Percentiles rank a stretch among this genome's conserved stretches.
phyloP scores from a whole-genome alignment of 2,113 vertebrate genomes.

The Lucifuga dentata region DNA sequence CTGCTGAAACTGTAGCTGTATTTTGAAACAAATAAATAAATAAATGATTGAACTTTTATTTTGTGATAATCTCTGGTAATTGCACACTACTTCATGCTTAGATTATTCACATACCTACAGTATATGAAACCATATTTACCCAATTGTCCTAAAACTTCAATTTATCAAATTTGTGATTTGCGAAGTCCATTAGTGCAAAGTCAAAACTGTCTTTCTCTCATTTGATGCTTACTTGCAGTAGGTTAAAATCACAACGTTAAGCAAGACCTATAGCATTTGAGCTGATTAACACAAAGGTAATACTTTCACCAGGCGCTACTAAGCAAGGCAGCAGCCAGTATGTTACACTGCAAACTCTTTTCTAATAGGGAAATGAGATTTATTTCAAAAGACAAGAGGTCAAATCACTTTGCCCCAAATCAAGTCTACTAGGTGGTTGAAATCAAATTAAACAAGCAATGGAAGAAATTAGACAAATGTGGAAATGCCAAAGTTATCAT shows the following conservation, averaged over 20 bases:
- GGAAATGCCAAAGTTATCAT: neutral
- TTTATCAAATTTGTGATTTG: no score
- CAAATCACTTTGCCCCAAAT: slow-evolving; percentile 9
- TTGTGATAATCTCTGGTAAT: slow-evolving; percentile 22
- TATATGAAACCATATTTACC: neutral
- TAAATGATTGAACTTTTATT: slow-evolving; percentile 22
- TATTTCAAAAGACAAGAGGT: neutral
- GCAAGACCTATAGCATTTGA: no score
- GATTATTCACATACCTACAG: neutral
- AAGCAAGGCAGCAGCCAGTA: no score
- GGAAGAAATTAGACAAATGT: neutral
- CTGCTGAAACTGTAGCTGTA: no score
- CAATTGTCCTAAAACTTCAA: neutral
- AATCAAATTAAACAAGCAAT: slow-evolving; percentile 8
- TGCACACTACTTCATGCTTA: neutral
- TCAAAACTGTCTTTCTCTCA: neutral
- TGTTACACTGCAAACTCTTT: neutral
- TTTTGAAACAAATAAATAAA: no score
- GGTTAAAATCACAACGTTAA: no score
- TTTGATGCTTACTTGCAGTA: no score
- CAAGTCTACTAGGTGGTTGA: neutral
- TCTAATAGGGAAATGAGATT: no score
- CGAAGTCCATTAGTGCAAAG: neutral
- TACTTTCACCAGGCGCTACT: no score
- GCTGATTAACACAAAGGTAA: no score